Percentiles rank a stretch among this genome's conserved stretches.
Conservation (phyloP, 2,888 invertebrate species). For the Sericinus montela region DNA sequence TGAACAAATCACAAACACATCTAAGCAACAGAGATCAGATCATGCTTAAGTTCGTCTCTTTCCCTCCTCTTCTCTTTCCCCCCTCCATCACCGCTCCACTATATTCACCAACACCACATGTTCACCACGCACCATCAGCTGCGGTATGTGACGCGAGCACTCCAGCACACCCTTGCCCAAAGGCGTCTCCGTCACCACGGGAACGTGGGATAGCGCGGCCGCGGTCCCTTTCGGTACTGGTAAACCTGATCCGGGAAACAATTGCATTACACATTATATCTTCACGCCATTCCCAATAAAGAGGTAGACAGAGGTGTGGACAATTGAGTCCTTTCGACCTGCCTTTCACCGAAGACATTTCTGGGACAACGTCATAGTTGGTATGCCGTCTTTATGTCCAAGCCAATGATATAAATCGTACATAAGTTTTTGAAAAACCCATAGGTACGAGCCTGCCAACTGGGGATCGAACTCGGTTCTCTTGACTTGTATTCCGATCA, state of each 20-base stretch:
- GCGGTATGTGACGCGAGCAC: slow-evolving; percentile 83
- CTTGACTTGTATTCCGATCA: no score
- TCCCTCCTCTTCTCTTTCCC: not conserved
- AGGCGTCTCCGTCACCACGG: slow-evolving; percentile 76
- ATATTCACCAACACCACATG: slow-evolving; percentile 82
- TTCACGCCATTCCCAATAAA: no score
- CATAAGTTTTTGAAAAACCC: no score
- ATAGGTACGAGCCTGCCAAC: no score
- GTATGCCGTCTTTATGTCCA: no score
- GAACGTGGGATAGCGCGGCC: slow-evolving; percentile 68
- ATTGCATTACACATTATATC: not conserved
- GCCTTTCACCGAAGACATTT: no score
- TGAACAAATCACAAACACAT: no score
- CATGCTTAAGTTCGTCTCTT: not conserved
- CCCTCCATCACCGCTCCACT: slow-evolving; percentile 27
- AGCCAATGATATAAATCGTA: no score
- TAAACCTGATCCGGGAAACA: slow-evolving; percentile 39
- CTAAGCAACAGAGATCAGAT: not conserved
- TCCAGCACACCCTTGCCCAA: slow-evolving; percentile 81
- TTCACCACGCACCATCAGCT: slow-evolving; percentile 87
- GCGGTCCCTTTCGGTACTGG: slow-evolving; percentile 60
- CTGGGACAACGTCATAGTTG: no score
- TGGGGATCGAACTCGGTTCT: no score
- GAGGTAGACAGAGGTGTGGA: no score
- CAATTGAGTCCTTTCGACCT: no score